Conservation (phyloP, 92 coral and sea anemone species). For the Palythoa caribaeorum region DNA sequence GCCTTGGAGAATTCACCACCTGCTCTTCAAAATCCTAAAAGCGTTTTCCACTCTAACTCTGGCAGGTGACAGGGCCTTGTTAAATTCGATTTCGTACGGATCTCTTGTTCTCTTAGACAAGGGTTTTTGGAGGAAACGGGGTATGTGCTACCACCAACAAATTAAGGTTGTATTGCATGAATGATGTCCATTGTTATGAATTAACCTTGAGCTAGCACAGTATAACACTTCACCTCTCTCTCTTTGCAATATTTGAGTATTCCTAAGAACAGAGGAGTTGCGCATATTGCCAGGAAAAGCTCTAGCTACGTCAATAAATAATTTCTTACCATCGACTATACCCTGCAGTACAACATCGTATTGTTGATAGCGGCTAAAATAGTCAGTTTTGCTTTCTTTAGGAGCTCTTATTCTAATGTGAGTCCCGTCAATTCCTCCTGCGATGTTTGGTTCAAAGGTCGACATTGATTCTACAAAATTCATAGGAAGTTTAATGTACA, state of each 20-base stretch:
- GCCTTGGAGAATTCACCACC: slow-evolving; percentile 20
- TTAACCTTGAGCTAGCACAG: slow-evolving; percentile 40
- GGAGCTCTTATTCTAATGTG: not conserved
- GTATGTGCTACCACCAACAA: slow-evolving; percentile 67
- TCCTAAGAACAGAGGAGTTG: slow-evolving; percentile 53
- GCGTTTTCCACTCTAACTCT: slow-evolving; percentile 46
- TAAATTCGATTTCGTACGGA: slow-evolving; percentile 33
- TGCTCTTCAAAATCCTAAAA: slow-evolving; percentile 37
- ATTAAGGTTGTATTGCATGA: slow-evolving; percentile 46
- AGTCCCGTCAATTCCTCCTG: not conserved
- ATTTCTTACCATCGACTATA: slow-evolving; percentile 52
- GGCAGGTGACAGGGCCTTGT: slow-evolving; percentile 34
- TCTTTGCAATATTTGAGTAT: slow-evolving; percentile 48
- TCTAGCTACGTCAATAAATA: slow-evolving; percentile 57
- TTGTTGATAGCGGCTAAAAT: slow-evolving; percentile 42
- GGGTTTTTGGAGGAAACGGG: slow-evolving; percentile 49
- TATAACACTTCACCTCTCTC: slow-evolving; percentile 52
- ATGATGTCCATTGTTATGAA: slow-evolving; percentile 36
- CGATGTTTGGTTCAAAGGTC: not conserved
- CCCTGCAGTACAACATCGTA: slow-evolving; percentile 59
- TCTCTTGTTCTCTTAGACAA: slow-evolving; percentile 29
- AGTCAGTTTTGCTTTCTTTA: not conserved
- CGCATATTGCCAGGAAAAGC: slow-evolving; percentile 55
- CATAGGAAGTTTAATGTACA: not conserved
- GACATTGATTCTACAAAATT: not conserved